These are phyloP conservation scores for Diuraphis noxia DNA, from an alignment of 1,140 invertebrate genomes.

Conservation along the genomic window DNA sequence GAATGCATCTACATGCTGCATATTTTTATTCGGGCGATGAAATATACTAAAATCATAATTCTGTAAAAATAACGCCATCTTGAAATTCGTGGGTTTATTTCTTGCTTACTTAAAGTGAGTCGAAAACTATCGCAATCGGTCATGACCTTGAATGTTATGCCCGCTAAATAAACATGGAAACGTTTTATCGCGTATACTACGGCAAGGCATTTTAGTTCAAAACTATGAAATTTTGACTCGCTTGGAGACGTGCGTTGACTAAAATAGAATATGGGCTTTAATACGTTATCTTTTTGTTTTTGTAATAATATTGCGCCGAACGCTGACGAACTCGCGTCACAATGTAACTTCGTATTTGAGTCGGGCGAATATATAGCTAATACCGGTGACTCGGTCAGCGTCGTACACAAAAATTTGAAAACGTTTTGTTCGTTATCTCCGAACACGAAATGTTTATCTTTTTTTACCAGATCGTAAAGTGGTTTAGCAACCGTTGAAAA, in stretches of 20 bases:
- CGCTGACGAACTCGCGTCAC: no score
- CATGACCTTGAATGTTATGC: neutral
- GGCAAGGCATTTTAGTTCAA: no score
- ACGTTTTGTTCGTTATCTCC: neutral
- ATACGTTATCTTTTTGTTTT: no score
- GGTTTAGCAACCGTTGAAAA: neutral
- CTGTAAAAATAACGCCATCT: slow-evolving; percentile 13
- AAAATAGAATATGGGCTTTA: no score
- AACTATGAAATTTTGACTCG: no score
- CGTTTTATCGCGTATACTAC: neutral
- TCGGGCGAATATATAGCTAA: neutral
- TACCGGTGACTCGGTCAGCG: neutral
- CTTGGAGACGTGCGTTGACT: no score
- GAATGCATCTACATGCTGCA: neutral
- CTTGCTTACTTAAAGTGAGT: slow-evolving; percentile 56
- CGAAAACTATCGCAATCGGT: slow-evolving; percentile 13
- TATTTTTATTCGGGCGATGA: neutral
- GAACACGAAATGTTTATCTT: neutral
- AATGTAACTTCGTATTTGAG: slow-evolving; percentile 57
- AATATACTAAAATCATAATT: slow-evolving; percentile 3
- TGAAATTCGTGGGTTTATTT: slow-evolving; percentile 47
- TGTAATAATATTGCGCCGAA: no score
- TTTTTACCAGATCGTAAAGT: neutral
- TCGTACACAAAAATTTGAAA: neutral
- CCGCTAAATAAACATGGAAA: neutral